phyloP scores from a whole-genome alignment of 2,797 vertebrate species.

The Pelodytes ibericus region DNA sequence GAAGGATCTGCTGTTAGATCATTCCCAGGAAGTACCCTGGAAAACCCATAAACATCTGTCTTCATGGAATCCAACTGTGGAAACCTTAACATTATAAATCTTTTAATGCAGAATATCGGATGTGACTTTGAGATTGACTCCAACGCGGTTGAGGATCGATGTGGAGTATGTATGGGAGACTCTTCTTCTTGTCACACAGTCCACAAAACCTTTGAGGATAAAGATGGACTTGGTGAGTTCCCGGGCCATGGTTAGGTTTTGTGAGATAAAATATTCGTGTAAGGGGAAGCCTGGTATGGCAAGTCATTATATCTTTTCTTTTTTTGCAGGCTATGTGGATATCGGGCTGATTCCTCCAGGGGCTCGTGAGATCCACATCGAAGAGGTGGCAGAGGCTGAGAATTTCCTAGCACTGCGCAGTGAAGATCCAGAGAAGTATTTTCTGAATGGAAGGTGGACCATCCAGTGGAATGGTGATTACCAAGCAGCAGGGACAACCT shows the following conservation, averaged over 20 bases:
- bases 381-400: conserved; percentile 87
- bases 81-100: too few relatives aligned
- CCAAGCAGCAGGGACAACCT: conserved; percentile 88
- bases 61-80: neutral
- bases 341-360: conserved; percentile 92
- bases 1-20: neutral
- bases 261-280: neutral
- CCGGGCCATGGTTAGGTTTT: neutral
- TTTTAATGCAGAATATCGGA: conserved; percentile 83
- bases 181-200: conserved; percentile 92
- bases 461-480: conserved; percentile 97
- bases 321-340: conserved; percentile 85
- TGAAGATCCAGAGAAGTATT: conserved; percentile 86
- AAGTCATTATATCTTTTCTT: neutral
- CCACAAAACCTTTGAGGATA: conserved; percentile 85
- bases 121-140: conserved; percentile 94
- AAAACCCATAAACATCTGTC: neutral
- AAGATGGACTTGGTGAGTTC: conserved; percentile 85
- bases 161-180: conserved; percentile 89
- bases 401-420: conserved; percentile 92
- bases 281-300: neutral
- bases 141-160: conserved; percentile 84
- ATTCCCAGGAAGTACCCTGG: too few relatives aligned
- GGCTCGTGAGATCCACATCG: conserved; percentile 86
- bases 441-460: conserved; percentile 92